A percentile compares a stretch with the other conserved stretches of the same genome.
phyloP scores from a whole-genome alignment of 2,888 invertebrate genomes.

The Chaetogeoica ovagalla region DNA sequence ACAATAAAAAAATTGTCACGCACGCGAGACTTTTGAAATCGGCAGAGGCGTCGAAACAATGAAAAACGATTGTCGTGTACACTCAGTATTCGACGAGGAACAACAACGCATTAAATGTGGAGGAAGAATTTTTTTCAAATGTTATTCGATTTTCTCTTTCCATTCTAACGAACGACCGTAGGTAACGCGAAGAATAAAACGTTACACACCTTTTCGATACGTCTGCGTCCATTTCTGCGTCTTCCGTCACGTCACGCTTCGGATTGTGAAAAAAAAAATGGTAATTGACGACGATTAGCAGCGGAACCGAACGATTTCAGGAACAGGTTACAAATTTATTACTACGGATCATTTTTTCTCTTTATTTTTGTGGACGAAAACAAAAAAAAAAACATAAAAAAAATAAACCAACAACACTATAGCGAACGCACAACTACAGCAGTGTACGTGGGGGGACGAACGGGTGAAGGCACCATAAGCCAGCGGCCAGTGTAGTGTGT shows the following conservation, averaged over 20 bases:
- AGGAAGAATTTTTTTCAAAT: too few relatives aligned
- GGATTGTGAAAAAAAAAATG: not conserved
- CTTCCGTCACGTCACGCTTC: not conserved
- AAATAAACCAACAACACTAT: not conserved
- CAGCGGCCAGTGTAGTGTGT: not conserved
- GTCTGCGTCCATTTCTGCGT: conserved; percentile 33
- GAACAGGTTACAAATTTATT: conserved; percentile 20
- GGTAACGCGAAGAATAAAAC: conserved; percentile 4
- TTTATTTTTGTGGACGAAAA: conserved; percentile 23
- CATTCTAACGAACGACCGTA: not conserved
- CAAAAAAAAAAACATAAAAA: conserved; percentile 2
- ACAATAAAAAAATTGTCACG: too few relatives aligned
- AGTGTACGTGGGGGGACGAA: not conserved
- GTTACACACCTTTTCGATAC: conserved; percentile 44
- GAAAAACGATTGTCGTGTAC: too few relatives aligned
- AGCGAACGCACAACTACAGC: conserved; percentile 5
- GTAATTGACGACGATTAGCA: too few relatives aligned
- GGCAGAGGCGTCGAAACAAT: too few relatives aligned
- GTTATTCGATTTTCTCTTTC: not conserved
- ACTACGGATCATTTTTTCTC: conserved; percentile 17
- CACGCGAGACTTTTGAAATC: too few relatives aligned
- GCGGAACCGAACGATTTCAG: not conserved
- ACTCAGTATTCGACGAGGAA: too few relatives aligned
- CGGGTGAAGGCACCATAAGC: not conserved
- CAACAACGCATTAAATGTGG: too few relatives aligned